Evolutionary conservation across 2,888 invertebrate genomes (phyloP), one percentile per base, ranked within the genome.

Genomic region (Salpingus planirostris): DNA sequence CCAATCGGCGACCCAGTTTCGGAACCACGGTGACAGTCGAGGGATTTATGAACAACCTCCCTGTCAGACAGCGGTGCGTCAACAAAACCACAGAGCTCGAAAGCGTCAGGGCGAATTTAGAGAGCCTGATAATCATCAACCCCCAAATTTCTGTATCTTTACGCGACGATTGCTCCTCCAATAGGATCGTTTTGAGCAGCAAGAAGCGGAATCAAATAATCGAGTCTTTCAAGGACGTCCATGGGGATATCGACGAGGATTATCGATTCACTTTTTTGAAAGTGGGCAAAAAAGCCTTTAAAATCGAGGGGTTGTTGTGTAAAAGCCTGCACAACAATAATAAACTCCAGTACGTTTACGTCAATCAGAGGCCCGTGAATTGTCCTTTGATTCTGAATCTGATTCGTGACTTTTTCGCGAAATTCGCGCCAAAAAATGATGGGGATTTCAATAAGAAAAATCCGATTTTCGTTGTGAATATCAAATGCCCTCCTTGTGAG

Each of bases 21-120:
- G 87, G 87, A 31, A 84, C 84, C 0, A 85, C 85, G 6, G 71
- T 86, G 6, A 77, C 78, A 28, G 66, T 84, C 24, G 69, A 71
- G 47, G 76, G 77, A 27, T 75, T 83, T 46, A 66, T 81, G 44
- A 66, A 72, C 50, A 76, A 76, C 49, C 55, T 74, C 7, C 75
- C 74, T 1, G 78, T 84, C 11, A 65, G 80, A 46, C 71, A 69
- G 43, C 72, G 72, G 48, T 50, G 65, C 23, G 62, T 75, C 24
- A n/a, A n/a, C n/a, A 68, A 73, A 44, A 51, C 59, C 15, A 55
- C 68, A 10, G 78, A 81, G 50, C 42, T 79, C 10, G 73, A 76
- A 49, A 67, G 68, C 21, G 70, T 84, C 24, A 73, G 74, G 51
- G 60, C 54, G 29, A 64, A 69, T 28, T 51, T 87, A 24, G 73